These are phyloP conservation scores for Priocnemis perturbator DNA, from an alignment of 2,888 invertebrate species.

Conservation along the genomic window DNA sequence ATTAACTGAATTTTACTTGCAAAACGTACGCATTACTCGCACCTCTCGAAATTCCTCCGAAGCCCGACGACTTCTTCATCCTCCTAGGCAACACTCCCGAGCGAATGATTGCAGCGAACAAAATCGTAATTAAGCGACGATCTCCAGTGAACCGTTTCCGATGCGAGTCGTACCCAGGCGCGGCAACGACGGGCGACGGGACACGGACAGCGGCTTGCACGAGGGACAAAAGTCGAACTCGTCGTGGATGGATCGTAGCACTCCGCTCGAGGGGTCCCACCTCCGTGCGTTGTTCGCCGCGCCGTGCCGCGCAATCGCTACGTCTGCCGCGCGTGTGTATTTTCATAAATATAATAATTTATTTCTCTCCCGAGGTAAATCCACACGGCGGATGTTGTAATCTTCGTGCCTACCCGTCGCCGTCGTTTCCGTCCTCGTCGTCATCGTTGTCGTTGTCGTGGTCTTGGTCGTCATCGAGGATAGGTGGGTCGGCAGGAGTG, in stretches of 20 bases:
- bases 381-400: slow-evolving; percentile 60
- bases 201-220: background rate
- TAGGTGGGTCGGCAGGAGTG: slow-evolving; percentile 63
- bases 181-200: too few relatives aligned
- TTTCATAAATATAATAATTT: slow-evolving; percentile 66
- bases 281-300: slow-evolving; percentile 26
- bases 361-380: slow-evolving; percentile 55
- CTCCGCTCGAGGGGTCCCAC: slow-evolving; percentile 51
- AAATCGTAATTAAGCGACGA: background rate
- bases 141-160: background rate
- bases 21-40: too few relatives aligned
- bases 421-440: slow-evolving; percentile 36
- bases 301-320: background rate
- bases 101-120: too few relatives aligned
- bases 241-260: slow-evolving; percentile 46
- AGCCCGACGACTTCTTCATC: too few relatives aligned
- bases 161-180: background rate
- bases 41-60: too few relatives aligned
- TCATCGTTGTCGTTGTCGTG: slow-evolving; percentile 27
- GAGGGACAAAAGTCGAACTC: slow-evolving; percentile 50
- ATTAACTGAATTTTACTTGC: too few relatives aligned
- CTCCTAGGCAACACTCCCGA: too few relatives aligned
- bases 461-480: slow-evolving; percentile 42
- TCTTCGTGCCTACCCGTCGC: slow-evolving; percentile 42
- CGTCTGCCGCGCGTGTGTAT: slow-evolving; percentile 40